These are phyloP conservation scores for Drosophila fuyamai DNA, from an alignment of 1,140 invertebrate species.

Conservation along the genomic window DNA sequence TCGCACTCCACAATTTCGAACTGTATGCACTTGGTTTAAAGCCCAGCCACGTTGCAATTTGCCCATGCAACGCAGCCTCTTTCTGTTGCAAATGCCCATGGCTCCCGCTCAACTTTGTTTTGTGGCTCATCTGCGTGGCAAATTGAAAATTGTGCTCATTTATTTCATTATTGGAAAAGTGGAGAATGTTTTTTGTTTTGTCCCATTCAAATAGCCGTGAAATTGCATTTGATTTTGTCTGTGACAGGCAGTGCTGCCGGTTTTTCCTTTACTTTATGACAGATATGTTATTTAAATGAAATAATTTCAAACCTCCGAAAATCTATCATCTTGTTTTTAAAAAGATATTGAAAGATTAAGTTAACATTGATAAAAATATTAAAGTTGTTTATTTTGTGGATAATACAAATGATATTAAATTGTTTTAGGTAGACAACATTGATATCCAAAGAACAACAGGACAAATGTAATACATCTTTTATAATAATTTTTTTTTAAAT, in stretches of 20 bases:
- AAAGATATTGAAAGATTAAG: no score
- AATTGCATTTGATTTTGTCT: conserved; percentile 75
- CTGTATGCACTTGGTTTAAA: conserved; percentile 64
- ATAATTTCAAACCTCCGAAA: no score
- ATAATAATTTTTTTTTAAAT: no score
- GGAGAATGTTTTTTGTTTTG: conserved; percentile 30
- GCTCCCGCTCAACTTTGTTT: conserved; percentile 34
- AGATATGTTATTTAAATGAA: no score
- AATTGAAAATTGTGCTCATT: conserved; percentile 80
- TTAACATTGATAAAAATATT: no score
- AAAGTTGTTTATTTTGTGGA: no score
- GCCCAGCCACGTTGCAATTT: conserved; percentile 28
- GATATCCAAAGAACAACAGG: no score
- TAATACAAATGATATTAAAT: no score
- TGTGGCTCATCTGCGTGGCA: conserved; percentile 76
- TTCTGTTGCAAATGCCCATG: background rate
- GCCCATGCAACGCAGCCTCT: conserved; percentile 10
- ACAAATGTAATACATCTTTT: no score
- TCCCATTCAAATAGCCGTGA: conserved; percentile 74
- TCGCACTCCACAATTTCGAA: background rate
- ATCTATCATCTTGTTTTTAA: no score
- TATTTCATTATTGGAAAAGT: conserved; percentile 68
- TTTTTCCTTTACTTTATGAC: no score
- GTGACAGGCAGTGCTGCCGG: conserved; percentile 12
- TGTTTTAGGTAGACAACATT: no score